Conservation (phyloP, 1,140 invertebrate species). For the Lerema accius region DNA sequence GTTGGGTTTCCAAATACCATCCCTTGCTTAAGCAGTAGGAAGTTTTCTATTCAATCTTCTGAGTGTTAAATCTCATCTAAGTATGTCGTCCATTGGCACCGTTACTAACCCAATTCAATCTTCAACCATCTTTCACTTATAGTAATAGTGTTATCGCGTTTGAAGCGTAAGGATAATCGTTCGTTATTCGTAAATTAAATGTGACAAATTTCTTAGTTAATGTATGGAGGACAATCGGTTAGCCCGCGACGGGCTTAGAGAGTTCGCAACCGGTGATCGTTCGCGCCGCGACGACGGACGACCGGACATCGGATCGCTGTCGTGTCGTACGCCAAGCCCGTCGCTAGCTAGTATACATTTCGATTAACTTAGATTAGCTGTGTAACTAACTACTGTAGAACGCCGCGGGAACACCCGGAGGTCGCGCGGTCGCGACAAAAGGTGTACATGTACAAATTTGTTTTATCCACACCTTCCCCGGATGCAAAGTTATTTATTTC, state of each 20-base stretch:
- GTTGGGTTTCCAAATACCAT: too few species aligned
- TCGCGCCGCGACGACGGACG: constrained; percentile 54
- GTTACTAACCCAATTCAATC: too few species aligned
- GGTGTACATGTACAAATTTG: constrained; percentile 77
- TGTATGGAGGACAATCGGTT: constrained; percentile 50
- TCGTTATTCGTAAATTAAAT: constrained; percentile 36
- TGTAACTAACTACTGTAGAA: constrained; percentile 61
- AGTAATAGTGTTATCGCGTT: constrained; percentile 16
- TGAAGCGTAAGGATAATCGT: constrained; percentile 15
- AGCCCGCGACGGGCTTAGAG: constrained; percentile 62
- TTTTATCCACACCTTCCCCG: constrained; percentile 64
- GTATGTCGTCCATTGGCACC: too few species aligned
- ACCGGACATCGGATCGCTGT: constrained; percentile 39
- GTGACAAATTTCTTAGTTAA: constrained; percentile 46
- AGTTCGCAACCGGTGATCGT: constrained; percentile 61
- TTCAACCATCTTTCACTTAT: too few species aligned
- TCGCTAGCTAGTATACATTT: constrained; percentile 72
- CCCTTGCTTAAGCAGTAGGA: too few species aligned
- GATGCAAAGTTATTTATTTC: constrained; percentile 58
- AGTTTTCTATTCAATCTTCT: too few species aligned
- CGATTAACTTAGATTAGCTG: constrained; percentile 76
- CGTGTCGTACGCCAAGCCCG: constrained; percentile 61
- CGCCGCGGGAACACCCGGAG: constrained; percentile 26
- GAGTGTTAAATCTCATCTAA: too few species aligned
- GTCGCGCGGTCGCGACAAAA: constrained; percentile 45